phyloP scores from a whole-genome alignment of 2,113 vertebrate genomes.

The Bucco capensis region DNA sequence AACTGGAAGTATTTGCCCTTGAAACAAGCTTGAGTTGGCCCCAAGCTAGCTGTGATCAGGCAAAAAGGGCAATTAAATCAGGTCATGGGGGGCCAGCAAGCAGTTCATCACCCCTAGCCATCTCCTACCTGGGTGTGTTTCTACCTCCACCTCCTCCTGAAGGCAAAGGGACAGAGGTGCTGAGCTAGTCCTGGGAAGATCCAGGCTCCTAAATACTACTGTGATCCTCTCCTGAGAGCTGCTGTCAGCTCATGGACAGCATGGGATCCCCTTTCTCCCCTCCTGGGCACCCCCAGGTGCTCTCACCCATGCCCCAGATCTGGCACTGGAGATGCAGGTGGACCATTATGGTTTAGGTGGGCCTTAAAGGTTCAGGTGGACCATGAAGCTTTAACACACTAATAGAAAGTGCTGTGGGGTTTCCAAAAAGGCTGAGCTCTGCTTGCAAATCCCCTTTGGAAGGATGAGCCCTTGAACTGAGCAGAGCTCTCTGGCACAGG shows the following conservation, averaged over 20 bases:
- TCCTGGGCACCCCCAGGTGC: background rate
- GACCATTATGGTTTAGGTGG: background rate
- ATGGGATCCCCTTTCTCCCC: background rate
- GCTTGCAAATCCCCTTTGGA: background rate
- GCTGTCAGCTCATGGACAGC: background rate
- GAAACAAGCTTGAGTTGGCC: background rate
- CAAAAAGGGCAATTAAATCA: background rate
- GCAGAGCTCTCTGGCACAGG: background rate
- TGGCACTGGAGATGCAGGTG: background rate
- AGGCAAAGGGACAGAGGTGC: background rate
- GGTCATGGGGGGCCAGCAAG: fast-evolving
- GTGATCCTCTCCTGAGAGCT: background rate
- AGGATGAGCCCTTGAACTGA: background rate
- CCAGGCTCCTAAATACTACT: background rate
- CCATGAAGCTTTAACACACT: background rate
- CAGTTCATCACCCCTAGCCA: background rate
- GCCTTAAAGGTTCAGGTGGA: background rate
- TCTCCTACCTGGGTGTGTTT: fast-evolving
- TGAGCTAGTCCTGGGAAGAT: background rate
- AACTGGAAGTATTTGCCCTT: background rate
- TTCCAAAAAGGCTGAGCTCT: background rate
- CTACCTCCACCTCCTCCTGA: background rate
- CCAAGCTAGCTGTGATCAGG: background rate
- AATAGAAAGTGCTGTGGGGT: background rate
- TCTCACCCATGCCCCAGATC: fast-evolving